Evolutionary conservation across 2,113 vertebrate genomes (phyloP).

Genomic region (Crypturellus undulatus): DNA sequence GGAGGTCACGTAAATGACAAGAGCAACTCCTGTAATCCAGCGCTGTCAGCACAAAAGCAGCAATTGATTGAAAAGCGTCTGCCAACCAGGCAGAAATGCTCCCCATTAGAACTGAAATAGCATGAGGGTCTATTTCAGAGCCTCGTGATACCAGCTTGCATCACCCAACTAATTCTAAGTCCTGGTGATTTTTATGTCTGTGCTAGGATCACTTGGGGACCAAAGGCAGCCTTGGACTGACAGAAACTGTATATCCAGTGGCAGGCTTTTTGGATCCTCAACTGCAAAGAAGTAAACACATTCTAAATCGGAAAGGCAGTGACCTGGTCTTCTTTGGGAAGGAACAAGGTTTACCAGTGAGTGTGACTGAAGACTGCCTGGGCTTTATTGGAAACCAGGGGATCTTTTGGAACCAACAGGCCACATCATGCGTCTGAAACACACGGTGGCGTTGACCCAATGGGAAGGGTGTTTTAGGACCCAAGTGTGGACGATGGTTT

Average conservation of each 20-base stretch:
- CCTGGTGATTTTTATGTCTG: neutral
- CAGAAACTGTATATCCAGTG: neutral
- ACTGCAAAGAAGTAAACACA: neutral
- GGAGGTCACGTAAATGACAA: constrained; percentile 41
- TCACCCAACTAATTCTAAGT: neutral
- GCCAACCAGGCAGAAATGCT: constrained; percentile 27
- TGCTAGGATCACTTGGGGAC: neutral
- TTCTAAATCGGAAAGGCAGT: neutral
- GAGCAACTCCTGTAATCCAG: neutral
- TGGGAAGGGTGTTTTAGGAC: neutral
- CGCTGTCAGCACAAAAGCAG: constrained; percentile 2
- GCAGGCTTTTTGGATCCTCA: neutral
- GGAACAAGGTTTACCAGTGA: neutral
- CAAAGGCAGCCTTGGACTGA: neutral
- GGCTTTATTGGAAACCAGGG: neutral
- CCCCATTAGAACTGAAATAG: constrained; percentile 40
- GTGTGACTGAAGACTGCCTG: neutral
- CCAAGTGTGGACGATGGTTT: neutral
- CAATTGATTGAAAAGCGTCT: constrained; percentile 54
- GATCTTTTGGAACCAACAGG: neutral
- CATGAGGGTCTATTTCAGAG: constrained; percentile 13
- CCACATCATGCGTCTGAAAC: neutral
- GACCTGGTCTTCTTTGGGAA: neutral
- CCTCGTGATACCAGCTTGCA: constrained; percentile 7
- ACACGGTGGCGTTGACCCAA: neutral